A percentile compares a stretch with the other conserved stretches of the same genome.
Evolutionary conservation across 1,140 invertebrate species (phyloP).

Genomic region (Saccostrea glomerata): DNA sequence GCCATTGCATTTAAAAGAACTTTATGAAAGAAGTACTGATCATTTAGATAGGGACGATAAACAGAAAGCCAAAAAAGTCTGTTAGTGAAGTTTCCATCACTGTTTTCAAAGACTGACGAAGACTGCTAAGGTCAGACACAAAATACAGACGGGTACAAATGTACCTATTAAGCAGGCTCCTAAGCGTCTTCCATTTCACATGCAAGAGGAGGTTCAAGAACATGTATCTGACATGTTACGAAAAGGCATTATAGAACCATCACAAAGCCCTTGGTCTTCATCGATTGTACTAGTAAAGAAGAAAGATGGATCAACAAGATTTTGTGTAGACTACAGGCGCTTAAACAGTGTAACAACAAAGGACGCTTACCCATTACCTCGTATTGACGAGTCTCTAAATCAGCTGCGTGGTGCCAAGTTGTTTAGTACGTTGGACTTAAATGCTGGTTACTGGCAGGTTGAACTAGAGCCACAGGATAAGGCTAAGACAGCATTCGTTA

Average conservation of each 20-base stretch:
- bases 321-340: constrained; percentile 80
- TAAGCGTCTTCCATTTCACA: constrained; percentile 9
- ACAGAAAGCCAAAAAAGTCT: constrained; percentile 6
- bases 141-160: not conserved
- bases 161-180: constrained; percentile 2
- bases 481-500: constrained; percentile 42
- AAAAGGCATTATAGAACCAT: constrained; percentile 73
- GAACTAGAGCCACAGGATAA: constrained; percentile 42
- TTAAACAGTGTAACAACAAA: constrained; percentile 53
- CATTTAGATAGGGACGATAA: not conserved
- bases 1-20: not conserved
- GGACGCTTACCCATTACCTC: constrained; percentile 41
- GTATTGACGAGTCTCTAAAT: constrained; percentile 40
- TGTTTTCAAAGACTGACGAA: constrained; percentile 46
- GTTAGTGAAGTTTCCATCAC: not conserved
- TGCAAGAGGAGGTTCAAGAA: not conserved
- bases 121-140: not conserved
- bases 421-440: constrained; percentile 40
- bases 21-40: not conserved
- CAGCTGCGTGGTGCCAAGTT: not conserved
- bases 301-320: constrained; percentile 76
- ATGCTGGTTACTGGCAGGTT: constrained; percentile 40
- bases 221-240: constrained; percentile 61
- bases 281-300: constrained; percentile 80
- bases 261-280: constrained; percentile 61